Percentiles rank a stretch among this genome's conserved stretches.
These are phyloP conservation scores for Aphelenchoides bicaudatus DNA, from an alignment of 2,888 invertebrate genomes.

Conservation along the genomic window DNA sequence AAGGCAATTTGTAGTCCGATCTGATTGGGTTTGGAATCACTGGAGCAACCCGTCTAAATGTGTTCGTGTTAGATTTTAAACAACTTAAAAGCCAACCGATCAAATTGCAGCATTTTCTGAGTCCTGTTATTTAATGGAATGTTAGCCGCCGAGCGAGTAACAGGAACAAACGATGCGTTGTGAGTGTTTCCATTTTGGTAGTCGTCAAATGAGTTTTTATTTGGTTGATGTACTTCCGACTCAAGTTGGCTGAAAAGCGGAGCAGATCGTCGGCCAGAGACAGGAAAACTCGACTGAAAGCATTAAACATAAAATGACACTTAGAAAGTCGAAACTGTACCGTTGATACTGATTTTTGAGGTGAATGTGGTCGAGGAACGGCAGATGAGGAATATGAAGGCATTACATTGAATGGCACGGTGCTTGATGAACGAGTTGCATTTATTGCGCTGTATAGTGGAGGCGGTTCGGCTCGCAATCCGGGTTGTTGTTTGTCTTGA, in stretches of 20 bases:
- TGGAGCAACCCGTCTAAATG: too few species aligned
- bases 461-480: slow-evolving; percentile 5
- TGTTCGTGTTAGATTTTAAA: too few species aligned
- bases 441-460: neutral
- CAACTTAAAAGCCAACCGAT: too few species aligned
- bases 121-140: too few species aligned
- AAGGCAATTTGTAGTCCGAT: neutral
- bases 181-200: neutral
- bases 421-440: slow-evolving; percentile 5
- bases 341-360: too few species aligned
- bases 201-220: neutral
- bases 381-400: neutral
- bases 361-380: neutral
- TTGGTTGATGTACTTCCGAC: neutral
- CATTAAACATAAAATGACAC: neutral
- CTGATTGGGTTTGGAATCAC: neutral
- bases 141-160: neutral
- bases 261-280: slow-evolving; percentile 34
- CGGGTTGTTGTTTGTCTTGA: neutral
- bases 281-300: slow-evolving; percentile 1
- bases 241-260: slow-evolving; percentile 29
- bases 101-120: too few species aligned
- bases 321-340: neutral
- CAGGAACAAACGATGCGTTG: too few species aligned
- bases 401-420: slow-evolving; percentile 6